These are phyloP conservation scores for Pangasius sanitwongsei DNA, from an alignment of 2,797 vertebrate species.

Conservation along the genomic window DNA sequence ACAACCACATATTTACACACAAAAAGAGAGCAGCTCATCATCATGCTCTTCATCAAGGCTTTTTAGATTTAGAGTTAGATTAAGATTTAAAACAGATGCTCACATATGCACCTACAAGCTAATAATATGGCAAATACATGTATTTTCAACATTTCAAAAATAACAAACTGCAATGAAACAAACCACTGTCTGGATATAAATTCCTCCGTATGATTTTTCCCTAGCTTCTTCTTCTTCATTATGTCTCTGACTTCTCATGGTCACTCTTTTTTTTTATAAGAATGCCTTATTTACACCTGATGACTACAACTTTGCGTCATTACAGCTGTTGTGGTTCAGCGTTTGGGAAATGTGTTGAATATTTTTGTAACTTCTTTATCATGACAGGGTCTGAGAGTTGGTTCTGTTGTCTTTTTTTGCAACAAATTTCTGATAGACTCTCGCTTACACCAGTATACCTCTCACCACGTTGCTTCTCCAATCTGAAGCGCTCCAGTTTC, in stretches of 20 bases:
- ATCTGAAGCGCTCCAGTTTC: neutral
- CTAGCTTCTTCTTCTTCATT: neutral
- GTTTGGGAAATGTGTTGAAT: neutral
- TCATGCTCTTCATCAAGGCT: slow-evolving; percentile 4
- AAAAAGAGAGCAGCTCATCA: neutral
- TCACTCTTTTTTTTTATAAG: neutral
- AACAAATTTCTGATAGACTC: neutral
- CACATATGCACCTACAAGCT: slow-evolving; percentile 38
- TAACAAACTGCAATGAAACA: neutral
- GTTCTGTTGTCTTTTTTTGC: neutral
- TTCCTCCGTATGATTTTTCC: neutral
- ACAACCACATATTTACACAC: slow-evolving; percentile 79
- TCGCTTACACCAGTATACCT: neutral
- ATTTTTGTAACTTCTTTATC: neutral
- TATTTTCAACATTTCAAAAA: neutral
- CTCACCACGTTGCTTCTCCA: neutral
- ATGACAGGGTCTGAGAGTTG: neutral
- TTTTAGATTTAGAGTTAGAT: neutral
- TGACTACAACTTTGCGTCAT: neutral
- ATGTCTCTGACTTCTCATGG: neutral
- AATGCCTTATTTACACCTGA: neutral
- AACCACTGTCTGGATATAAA: neutral
- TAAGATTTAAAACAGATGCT: slow-evolving; percentile 9
- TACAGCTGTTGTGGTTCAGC: neutral
- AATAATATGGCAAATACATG: neutral